Evolutionary conservation across 2,888 invertebrate species (phyloP).

Genomic region (Plutella xylostella): DNA sequence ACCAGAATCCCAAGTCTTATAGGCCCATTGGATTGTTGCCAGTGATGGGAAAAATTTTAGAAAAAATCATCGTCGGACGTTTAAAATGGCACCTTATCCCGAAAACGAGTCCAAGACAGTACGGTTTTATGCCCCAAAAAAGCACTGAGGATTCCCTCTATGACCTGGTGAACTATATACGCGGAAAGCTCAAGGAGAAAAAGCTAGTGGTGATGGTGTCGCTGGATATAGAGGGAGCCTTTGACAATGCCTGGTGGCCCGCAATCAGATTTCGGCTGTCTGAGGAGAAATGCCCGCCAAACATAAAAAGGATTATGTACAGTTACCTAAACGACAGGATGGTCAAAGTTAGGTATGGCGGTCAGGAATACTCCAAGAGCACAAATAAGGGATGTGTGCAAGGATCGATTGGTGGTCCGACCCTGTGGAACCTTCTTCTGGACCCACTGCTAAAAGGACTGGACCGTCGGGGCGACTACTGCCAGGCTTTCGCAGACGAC

Average conservation of each 20-base stretch:
- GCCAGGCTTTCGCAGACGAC: constrained; percentile 1
- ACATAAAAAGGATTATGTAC: background rate
- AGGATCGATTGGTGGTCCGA: constrained; percentile 12
- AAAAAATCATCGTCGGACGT: constrained; percentile 7
- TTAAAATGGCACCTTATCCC: constrained; percentile 2
- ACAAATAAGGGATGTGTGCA: constrained; percentile 7
- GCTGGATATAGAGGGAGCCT: constrained; percentile 15
- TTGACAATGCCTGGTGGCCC: constrained; percentile 15
- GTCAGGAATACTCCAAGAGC: background rate
- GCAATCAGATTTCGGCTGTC: background rate
- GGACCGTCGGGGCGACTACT: background rate
- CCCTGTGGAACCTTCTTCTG: constrained; percentile 4
- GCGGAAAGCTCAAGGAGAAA: background rate
- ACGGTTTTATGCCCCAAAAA: constrained; percentile 9
- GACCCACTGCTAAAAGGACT: background rate
- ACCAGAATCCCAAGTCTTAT: constrained; percentile 8
- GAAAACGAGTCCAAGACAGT: background rate
- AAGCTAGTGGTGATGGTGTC: constrained; percentile 3
- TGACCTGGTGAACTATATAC: background rate
- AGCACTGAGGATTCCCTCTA: constrained; percentile 9
- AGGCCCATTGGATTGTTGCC: constrained; percentile 10
- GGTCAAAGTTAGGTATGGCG: background rate
- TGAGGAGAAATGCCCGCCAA: background rate
- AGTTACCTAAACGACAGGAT: background rate
- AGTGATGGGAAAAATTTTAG: constrained; percentile 6